phyloP scores from a whole-genome alignment of 2,113 vertebrate genomes.

The Athene cunicularia region DNA sequence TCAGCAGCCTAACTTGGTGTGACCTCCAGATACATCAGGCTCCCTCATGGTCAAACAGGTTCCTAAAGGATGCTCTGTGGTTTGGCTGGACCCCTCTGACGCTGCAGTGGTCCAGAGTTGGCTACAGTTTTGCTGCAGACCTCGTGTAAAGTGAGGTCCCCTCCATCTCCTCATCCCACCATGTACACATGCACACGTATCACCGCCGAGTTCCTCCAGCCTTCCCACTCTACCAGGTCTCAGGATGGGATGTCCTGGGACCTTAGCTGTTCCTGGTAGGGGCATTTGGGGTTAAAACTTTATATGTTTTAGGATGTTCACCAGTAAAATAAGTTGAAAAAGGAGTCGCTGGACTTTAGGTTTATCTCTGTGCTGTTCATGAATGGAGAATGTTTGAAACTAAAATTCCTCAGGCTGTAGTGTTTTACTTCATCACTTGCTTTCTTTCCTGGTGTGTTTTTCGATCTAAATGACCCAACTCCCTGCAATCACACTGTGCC shows the following conservation, averaged over 20 bases:
- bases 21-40: not conserved
- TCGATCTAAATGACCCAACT: not conserved
- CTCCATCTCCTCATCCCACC: too few species aligned
- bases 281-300: not conserved
- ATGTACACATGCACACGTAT: rapidly evolving
- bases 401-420: not conserved
- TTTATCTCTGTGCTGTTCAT: not conserved
- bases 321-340: not conserved
- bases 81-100: not conserved
- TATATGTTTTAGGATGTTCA: rapidly evolving
- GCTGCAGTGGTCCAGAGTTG: not conserved
- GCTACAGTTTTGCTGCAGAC: not conserved
- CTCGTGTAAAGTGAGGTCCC: not conserved
- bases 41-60: rapidly evolving
- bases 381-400: not conserved
- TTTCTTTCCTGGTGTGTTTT: not conserved
- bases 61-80: not conserved
- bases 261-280: not conserved
- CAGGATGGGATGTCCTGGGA: not conserved
- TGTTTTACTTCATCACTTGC: not conserved
- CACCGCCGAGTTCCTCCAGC: rapidly evolving
- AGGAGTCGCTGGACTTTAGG: not conserved
- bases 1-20: not conserved
- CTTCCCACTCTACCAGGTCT: not conserved
- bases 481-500: not conserved